Evolutionary conservation across 1,140 invertebrate genomes (phyloP), one percentile per base, ranked within the genome.

Genomic region (Pentalonia nigronervosa): DNA sequence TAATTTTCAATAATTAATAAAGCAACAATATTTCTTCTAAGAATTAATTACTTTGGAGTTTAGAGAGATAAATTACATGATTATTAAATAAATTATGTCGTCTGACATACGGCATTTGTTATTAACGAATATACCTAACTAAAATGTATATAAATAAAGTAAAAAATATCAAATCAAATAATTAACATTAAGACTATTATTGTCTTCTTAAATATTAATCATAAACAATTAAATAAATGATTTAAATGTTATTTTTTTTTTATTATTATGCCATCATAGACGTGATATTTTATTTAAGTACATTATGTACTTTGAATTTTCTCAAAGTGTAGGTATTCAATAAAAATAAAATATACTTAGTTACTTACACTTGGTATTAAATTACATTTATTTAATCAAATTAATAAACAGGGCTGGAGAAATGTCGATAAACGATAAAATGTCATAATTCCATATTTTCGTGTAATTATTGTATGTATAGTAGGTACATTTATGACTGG

Each of bases 1-100:
- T n/a, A 76, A 76, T 76, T 76, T 67, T 76, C 2, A 76, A 76
- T 76, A n/a, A 76, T 76, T 17, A 89, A 89, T 89, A 56, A 56
- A 36, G 2, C 9, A 25, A 89, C 36, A 3, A 41, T 41, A 56
- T 56, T 41, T 48, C 7, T 87, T 47, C 84, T 87, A 20, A 25
- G 45, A 87, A 47, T 47, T 87, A 47, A 45, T 45, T 89, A 53
- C 25, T 48, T 56, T 14, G 48, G 48, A 2, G 53, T 41, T 56
- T 14, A 34, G 48, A 2, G 53, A 25, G 88, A 89, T 41, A 89
- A 89, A 89, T 89, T 23, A 56, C 50, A 56, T 41, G 50, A 25
- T 41, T 89, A 89, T 41, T 25, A n/a, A 89, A 53, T 23, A 14
- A 34, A 50, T 88, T 47, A 53, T 20, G n/a, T 50, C n/a, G n/a